Evolutionary conservation across 2,888 invertebrate species (phyloP), one percentile per base, ranked within the genome.

Genomic region (Drosophila ustulata): DNA sequence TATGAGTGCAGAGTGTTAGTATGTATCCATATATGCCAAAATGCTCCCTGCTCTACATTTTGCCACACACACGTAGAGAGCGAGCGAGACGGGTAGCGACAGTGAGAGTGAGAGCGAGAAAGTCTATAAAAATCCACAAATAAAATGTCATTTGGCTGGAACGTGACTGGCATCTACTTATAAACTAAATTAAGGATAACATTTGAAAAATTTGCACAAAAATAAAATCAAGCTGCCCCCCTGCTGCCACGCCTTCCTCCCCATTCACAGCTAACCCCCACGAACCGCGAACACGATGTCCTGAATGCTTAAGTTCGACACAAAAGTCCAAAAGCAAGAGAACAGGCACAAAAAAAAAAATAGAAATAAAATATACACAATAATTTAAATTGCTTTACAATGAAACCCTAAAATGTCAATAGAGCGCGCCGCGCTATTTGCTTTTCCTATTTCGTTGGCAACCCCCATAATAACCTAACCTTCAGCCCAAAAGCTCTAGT

Each of bases 141-240:
- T 82, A 88, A 89, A 88, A 81, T 90, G 90, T 89, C 91, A 90
- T 90, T 89, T 91, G 90, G 85, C 89, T 84, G 73, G 69, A 76
- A 90, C 90, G 90, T 90, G 90, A 82, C 87, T 83, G 77, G 88
- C 82, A 90, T 90, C 75, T 71, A 72, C 81, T 90, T 88, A 78
- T 82, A 86, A 88, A 88, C 88, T 86, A 88, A 88, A 86, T 88
- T 86, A 88, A 86, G 85, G 88, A 86, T 86, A 85, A 85, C 86
- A 88, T 85, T 85, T 85, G 85, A 85, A 85, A 85, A 85, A 85
- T 85, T 85, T 88, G 85, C 85, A 88, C 85, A 88, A 86, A 86
- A 85, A 85, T 85, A 85, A 85, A 85, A 85, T 82, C 83, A 82
- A 85, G 71, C 75, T 62, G 57, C 41, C 39, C 52, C n/a, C 34